Evolutionary conservation across 2,113 vertebrate species (phyloP).

Genomic region (Poeciliopsis prolifica): DNA sequence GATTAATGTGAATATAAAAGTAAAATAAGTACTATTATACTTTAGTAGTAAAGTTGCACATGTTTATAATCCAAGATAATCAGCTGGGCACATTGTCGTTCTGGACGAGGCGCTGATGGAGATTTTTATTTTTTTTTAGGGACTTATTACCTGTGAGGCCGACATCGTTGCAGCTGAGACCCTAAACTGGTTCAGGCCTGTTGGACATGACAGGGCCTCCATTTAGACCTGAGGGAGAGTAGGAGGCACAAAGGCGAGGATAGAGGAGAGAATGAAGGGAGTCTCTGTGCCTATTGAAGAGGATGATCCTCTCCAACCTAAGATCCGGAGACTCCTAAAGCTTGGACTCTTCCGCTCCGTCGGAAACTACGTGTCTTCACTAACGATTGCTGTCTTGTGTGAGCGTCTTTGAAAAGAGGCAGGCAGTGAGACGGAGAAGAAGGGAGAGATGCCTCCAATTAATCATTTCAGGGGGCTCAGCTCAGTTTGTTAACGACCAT

Average conservation of each 20-base stretch:
- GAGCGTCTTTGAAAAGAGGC: constrained; percentile 64
- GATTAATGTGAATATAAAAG: neutral
- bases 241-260: constrained; percentile 68
- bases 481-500: constrained; percentile 7
- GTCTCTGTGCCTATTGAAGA: constrained; percentile 71
- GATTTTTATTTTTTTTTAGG: constrained; percentile 5
- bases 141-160: constrained; percentile 49
- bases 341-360: constrained; percentile 64
- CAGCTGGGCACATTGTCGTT: neutral
- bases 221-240: constrained; percentile 68
- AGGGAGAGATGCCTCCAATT: constrained; percentile 32
- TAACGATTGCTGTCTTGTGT: constrained; percentile 62
- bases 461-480: constrained; percentile 52
- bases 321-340: constrained; percentile 75
- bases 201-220: constrained; percentile 67
- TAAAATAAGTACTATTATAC: neutral
- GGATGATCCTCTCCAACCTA: constrained; percentile 58
- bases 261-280: constrained; percentile 76
- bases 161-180: constrained; percentile 61
- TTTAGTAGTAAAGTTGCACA: neutral
- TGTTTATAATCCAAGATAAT: neutral
- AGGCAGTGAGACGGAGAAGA: constrained; percentile 11
- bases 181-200: constrained; percentile 61
- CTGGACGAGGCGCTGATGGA: neutral
- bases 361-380: constrained; percentile 76